phyloP scores from a whole-genome alignment of 92 coral and sea anemone genomes.

The Zoanthus sociatus region DNA sequence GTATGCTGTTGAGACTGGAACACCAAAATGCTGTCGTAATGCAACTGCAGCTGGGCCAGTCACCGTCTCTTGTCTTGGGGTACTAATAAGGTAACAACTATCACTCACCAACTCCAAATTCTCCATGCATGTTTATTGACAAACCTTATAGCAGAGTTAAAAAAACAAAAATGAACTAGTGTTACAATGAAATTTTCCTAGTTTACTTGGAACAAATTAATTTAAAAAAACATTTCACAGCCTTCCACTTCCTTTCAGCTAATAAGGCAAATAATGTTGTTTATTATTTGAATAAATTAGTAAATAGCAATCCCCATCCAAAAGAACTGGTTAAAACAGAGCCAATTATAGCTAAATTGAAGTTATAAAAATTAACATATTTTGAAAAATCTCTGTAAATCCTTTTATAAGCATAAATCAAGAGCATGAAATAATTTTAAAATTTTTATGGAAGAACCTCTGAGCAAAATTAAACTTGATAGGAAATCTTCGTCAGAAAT shows the following conservation, averaged over 20 bases:
- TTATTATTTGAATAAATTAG: neutral
- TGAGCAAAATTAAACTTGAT: too few species aligned
- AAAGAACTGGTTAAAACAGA: neutral
- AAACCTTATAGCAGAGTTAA: neutral
- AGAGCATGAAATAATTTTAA: neutral
- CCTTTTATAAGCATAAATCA: neutral
- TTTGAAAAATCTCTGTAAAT: neutral
- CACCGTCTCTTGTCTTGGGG: slow-evolving; percentile 23
- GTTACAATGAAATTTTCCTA: neutral
- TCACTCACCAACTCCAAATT: slow-evolving; percentile 51
- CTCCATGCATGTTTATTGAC: slow-evolving; percentile 25
- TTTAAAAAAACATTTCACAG: neutral
- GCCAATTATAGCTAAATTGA: neutral
- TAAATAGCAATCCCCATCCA: slow-evolving; percentile 14
- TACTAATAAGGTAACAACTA: slow-evolving; percentile 49
- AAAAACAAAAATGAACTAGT: neutral
- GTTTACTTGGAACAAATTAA: neutral
- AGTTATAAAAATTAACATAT: neutral
- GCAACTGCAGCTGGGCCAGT: slow-evolving; percentile 44
- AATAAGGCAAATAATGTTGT: slow-evolving; percentile 1
- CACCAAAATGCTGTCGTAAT: slow-evolving; percentile 28
- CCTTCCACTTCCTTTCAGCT: neutral
- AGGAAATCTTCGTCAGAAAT: too few species aligned
- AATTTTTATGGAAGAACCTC: too few species aligned
- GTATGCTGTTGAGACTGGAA: slow-evolving; percentile 32